These are phyloP conservation scores for Pseudomugil tenellus DNA, from an alignment of 2,797 vertebrate genomes.

Conservation along the genomic window DNA sequence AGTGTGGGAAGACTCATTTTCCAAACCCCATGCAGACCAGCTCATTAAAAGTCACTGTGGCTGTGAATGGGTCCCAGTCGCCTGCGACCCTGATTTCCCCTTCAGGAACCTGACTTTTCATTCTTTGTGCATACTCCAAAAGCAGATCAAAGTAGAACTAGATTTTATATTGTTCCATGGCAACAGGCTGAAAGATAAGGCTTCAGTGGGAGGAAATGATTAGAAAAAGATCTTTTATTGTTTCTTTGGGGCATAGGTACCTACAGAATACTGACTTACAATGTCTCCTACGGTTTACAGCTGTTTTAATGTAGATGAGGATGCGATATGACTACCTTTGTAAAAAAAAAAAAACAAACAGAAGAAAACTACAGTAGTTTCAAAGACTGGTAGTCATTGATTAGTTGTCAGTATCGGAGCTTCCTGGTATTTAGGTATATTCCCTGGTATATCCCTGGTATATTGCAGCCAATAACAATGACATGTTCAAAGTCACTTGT, in stretches of 20 bases:
- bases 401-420: neutral
- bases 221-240: neutral
- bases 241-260: neutral
- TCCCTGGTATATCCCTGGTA: too few species aligned
- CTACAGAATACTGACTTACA: neutral
- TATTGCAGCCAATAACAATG: too few species aligned
- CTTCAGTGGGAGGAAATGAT: neutral
- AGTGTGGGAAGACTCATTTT: constrained; percentile 44
- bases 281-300: neutral
- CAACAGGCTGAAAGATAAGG: constrained; percentile 48
- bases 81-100: constrained; percentile 27
- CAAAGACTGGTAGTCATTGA: neutral
- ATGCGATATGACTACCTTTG: neutral
- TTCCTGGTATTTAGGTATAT: too few species aligned
- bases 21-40: constrained; percentile 26
- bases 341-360: neutral
- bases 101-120: constrained; percentile 26
- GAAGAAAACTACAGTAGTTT: constrained; percentile 2
- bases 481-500: too few species aligned
- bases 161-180: constrained; percentile 59
- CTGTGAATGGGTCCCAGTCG: constrained; percentile 32
- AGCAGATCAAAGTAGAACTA: constrained; percentile 19
- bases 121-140: constrained; percentile 35
- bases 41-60: constrained; percentile 49
- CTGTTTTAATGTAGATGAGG: neutral